Evolutionary conservation across 2,888 invertebrate species (phyloP).

Genomic region (Amiota minor): DNA sequence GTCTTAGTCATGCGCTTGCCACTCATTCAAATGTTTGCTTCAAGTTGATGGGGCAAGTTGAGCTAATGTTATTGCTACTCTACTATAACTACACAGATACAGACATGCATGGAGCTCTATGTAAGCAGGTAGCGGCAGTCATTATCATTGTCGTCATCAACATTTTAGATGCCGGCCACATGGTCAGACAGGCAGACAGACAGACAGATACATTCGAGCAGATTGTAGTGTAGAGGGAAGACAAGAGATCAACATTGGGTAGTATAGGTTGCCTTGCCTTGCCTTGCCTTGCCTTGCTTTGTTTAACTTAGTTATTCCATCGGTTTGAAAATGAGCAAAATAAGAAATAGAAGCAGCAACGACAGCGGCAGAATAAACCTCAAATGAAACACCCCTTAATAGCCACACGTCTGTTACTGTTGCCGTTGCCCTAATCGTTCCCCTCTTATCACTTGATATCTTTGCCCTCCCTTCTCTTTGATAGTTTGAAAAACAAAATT

Average conservation of each 20-base stretch:
- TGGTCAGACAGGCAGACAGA: not conserved
- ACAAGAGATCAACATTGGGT: no score
- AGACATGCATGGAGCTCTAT: not conserved
- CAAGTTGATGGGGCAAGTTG: conserved; percentile 32
- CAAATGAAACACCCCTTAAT: conserved; percentile 68
- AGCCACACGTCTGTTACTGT: conserved; percentile 42
- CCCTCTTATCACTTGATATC: no score
- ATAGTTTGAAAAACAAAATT: no score
- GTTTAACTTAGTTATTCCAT: conserved; percentile 40
- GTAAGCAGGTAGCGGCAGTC: conserved; percentile 22
- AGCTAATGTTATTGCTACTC: conserved; percentile 15
- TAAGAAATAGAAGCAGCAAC: not conserved
- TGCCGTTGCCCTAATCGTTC: not conserved
- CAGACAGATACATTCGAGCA: not conserved
- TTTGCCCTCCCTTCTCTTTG: no score
- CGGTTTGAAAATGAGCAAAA: not conserved
- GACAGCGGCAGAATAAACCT: conserved; percentile 60
- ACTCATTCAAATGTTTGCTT: conserved; percentile 26
- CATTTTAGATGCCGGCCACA: conserved; percentile 31
- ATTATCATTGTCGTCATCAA: conserved; percentile 41
- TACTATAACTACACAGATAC: conserved; percentile 25
- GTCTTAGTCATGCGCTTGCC: conserved; percentile 62
- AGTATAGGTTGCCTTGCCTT: no score
- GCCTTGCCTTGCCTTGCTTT: no score
- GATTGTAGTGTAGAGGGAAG: not conserved